Evolutionary conservation across 2,888 invertebrate species (phyloP), one percentile per base, ranked within the genome.

Genomic region (Gastracanthus pulcherrimus): DNA sequence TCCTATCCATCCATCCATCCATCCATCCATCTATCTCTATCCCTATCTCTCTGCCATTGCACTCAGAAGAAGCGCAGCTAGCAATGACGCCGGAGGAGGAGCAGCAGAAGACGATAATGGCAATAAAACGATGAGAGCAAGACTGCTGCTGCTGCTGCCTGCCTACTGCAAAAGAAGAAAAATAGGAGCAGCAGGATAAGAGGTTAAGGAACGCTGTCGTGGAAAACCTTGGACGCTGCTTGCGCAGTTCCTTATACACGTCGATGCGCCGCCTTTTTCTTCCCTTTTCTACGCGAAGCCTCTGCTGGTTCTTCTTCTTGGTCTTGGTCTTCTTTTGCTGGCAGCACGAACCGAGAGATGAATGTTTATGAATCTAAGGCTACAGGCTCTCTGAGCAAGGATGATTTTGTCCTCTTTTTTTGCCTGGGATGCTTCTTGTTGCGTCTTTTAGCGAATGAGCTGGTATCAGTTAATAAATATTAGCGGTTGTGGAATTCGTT

Each of bases 301-400:
- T 36, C 69, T 26, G 16, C 38, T 7, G 19, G 7, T 36, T 69
- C 45, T 31, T 60, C 70, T 13, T 34, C 64, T 13, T 34, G 7
- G 13, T 45, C 26, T 23, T 60, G 38, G 45, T 11, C 34, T 48
- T 64, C 51, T 51, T 38, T 19, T 6, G 13, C 36, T 45, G 19
- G 34, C 48, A 31, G 45, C 67, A n/a, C 34, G 38, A 23, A 16
- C 41, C 26, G 26, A 41, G 70, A 76, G 80, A 76, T 71, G 80
- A 80, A 80, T 80, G 80, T 80, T 80, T 80, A 80, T 80, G 76
- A 76, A 76, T 71, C 64, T 64, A 70, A n/a, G n/a, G n/a, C n/a
- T n/a, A n/a, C n/a, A n/a, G n/a, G 74, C 72, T 36, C 36, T 36
- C 45, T 38, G 31, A 16, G 55, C 72, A 11, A 11, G 7, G 31